Evolutionary conservation across 2,888 invertebrate species (phyloP), one percentile per base, ranked within the genome.

Genomic region (Galerucella calmariensis): DNA sequence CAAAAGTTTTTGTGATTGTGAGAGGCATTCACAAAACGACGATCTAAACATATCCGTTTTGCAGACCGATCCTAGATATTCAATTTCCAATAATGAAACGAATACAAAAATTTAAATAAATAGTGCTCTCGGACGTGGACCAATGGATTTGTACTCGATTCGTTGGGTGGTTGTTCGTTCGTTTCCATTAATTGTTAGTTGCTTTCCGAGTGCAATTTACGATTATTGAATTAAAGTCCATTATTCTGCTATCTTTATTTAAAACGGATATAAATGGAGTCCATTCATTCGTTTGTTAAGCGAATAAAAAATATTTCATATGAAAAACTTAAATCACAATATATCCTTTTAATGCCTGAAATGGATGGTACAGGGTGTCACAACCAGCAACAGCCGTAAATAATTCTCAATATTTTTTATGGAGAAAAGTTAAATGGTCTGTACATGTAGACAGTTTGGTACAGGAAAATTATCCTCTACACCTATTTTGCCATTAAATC

Each of bases 31-130:
- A 80, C 35, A 41, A 78, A 81, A 82, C 82, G 83, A 84, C 81
- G 83, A 83, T 84, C 84, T 84, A 83, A 82, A 82, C 84, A 82
- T 83, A 83, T 85, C 84, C 84, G 84, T 84, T 83, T 20, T 79
- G 77, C 78, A 53, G 79, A 83, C 84, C 84, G 82, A 85, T 84
- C 84, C 84, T 83, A 83, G 81, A 80, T 41, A 41, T 83, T 71
- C 72, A 72, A 72, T 72, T 72, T 72, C 46, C 41, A 72, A 72
- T 72, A 80, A 79, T 81, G 56, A 56, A 81, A 75, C 79, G 76
- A 78, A 83, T 81, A 81, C 74, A 77, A 77, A 80, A 81, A 81
- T 81, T 82, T 82, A 81, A 82, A 82, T 83, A 77, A 76, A 81
- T 76, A 80, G 79, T 79, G 80, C 75, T 35, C n/a, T 65, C 75